These are phyloP conservation scores for Alcedo atthis DNA, from an alignment of 2,797 vertebrate genomes.

Conservation along the genomic window DNA sequence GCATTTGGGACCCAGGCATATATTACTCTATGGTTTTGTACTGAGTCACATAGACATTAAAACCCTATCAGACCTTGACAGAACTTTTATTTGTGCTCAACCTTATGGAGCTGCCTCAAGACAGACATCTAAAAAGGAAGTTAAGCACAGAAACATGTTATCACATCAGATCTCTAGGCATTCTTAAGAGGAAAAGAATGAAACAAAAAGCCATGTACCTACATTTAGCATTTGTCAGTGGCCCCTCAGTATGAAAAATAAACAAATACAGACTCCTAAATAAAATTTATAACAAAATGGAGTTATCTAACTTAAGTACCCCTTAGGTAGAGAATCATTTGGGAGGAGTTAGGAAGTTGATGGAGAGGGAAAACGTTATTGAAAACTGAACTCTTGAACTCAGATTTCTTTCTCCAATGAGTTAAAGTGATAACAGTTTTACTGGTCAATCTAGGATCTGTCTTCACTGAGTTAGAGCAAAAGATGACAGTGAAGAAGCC, in stretches of 20 bases:
- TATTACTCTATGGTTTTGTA: neutral
- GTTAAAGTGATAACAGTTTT: neutral
- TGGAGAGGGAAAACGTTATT: neutral
- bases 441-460: neutral
- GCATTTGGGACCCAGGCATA: neutral
- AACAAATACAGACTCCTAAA: neutral
- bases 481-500: neutral
- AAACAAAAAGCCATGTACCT: neutral
- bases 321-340: neutral
- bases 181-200: neutral
- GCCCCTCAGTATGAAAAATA: neutral
- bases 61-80: neutral
- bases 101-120: neutral
- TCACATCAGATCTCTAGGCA: neutral
- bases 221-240: neutral
- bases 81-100: neutral
- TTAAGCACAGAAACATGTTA: neutral
- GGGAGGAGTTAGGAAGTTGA: neutral
- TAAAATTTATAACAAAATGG: neutral
- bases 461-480: neutral
- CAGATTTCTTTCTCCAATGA: neutral
- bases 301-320: neutral
- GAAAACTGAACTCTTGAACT: neutral
- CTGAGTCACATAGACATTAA: neutral
- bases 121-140: neutral